phyloP scores from a whole-genome alignment of 2,888 invertebrate genomes.

The Serrognathus titanus region DNA sequence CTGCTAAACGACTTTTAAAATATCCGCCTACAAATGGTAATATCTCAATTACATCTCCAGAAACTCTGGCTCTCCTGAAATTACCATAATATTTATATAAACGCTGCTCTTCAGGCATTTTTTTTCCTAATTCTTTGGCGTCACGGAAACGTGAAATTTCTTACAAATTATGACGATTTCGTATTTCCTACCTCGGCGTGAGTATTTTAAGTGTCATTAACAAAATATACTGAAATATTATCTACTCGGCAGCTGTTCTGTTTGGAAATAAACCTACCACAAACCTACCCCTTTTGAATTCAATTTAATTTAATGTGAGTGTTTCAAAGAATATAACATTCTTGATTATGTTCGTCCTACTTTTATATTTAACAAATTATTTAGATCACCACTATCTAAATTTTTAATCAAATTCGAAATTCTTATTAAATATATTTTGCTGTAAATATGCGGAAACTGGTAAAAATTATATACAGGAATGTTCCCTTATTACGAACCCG shows the following conservation, averaged over 20 bases:
- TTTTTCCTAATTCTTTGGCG: background rate
- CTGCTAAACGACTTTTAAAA: background rate
- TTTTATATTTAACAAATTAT: too few species aligned
- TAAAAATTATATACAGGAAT: too few species aligned
- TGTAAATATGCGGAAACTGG: too few species aligned
- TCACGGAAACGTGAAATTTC: background rate
- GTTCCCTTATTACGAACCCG: too few species aligned
- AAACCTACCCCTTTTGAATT: background rate
- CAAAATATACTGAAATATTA: background rate
- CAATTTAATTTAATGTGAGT: background rate
- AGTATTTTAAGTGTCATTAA: background rate
- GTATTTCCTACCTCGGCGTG: background rate
- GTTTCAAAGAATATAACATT: background rate
- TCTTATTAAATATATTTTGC: too few species aligned
- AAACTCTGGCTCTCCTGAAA: background rate
- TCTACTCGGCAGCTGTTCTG: background rate
- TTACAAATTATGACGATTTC: background rate
- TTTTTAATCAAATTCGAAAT: too few species aligned
- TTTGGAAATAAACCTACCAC: background rate
- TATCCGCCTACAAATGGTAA: background rate
- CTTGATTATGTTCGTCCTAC: too few species aligned
- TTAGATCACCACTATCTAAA: too few species aligned
- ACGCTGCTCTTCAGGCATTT: background rate
- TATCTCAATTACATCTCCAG: background rate
- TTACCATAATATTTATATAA: background rate